Evolutionary conservation across 92 coral and sea anemone species (phyloP).

Genomic region (Pocillopora grandis): DNA sequence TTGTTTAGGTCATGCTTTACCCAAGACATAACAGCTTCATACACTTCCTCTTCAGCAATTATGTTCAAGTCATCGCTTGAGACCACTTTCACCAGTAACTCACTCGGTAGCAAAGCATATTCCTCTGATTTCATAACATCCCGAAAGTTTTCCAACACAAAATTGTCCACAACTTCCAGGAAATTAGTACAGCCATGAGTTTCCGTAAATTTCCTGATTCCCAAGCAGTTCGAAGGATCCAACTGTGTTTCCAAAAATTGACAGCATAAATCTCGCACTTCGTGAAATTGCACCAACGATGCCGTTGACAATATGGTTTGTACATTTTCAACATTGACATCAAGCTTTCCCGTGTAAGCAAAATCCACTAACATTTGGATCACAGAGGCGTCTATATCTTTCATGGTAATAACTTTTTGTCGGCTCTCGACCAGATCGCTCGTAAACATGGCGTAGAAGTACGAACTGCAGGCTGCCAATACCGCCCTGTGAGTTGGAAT

Average conservation of each 20-base stretch:
- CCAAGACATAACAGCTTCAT: slow-evolving; percentile 96
- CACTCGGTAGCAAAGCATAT: slow-evolving; percentile 89
- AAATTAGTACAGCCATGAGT: slow-evolving; percentile 92
- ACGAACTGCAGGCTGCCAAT: slow-evolving; percentile 91
- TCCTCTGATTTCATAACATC: slow-evolving; percentile 96
- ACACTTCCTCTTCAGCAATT: slow-evolving; percentile 82
- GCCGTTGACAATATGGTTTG: slow-evolving; percentile 89
- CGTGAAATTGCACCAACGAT: slow-evolving; percentile 90
- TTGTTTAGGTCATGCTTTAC: slow-evolving; percentile 84
- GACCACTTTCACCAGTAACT: slow-evolving; percentile 86
- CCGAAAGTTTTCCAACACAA: slow-evolving; percentile 84
- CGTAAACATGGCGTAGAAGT: slow-evolving; percentile 98
- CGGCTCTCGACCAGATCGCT: slow-evolving; percentile 97
- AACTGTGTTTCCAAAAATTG: slow-evolving; percentile 91
- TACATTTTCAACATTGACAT: slow-evolving; percentile 89
- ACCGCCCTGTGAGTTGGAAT: slow-evolving; percentile 93
- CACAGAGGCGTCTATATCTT: slow-evolving; percentile 79
- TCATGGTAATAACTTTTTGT: slow-evolving; percentile 89
- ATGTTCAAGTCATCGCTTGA: slow-evolving; percentile 94
- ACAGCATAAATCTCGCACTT: slow-evolving; percentile 93
- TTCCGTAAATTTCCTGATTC: slow-evolving; percentile 94
- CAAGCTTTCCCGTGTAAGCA: slow-evolving; percentile 89
- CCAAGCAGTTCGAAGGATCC: slow-evolving; percentile 97
- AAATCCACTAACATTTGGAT: slow-evolving; percentile 93
- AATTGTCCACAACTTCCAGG: slow-evolving; percentile 84